Percentiles rank a stretch among this genome's conserved stretches.
These are phyloP conservation scores for Sarcophaga peregrina DNA, from an alignment of 1,140 invertebrate genomes.

Conservation along the genomic window DNA sequence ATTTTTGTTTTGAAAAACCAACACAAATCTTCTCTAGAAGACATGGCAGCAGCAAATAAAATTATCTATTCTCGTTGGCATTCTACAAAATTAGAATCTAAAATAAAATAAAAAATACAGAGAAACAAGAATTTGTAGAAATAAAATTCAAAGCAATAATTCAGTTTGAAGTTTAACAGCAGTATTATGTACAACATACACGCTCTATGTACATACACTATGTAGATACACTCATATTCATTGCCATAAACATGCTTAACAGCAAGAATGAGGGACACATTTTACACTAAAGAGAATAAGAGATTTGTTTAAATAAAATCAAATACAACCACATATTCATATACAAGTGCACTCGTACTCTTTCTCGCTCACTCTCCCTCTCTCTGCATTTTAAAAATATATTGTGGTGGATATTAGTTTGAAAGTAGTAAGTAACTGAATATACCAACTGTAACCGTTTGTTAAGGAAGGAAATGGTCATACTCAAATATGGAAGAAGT, in stretches of 20 bases:
- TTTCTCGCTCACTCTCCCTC: no score
- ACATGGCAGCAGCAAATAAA: not conserved
- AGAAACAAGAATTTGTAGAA: slow-evolving; percentile 4
- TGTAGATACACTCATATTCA: no score
- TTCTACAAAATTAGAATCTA: not conserved
- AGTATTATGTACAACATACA: slow-evolving; percentile 9
- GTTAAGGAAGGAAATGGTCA: slow-evolving; percentile 15
- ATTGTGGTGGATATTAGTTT: no score
- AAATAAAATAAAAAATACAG: not conserved
- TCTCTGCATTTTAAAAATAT: no score
- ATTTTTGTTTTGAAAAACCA: slow-evolving; percentile 1
- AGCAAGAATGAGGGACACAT: not conserved
- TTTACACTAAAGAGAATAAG: not conserved
- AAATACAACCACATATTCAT: not conserved
- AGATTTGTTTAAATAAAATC: slow-evolving; percentile 1
- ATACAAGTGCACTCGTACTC: no score
- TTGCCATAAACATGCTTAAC: no score
- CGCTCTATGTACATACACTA: not conserved
- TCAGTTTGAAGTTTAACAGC: slow-evolving; percentile 34
- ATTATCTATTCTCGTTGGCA: not conserved
- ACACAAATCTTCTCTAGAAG: not conserved
- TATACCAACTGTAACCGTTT: slow-evolving; percentile 17
- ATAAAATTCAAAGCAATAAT: slow-evolving; percentile 34
- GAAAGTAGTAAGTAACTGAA: not conserved
- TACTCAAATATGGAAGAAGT: not conserved